Conservation (phyloP, 1,140 invertebrate genomes). For the Drosophila ogumai region DNA sequence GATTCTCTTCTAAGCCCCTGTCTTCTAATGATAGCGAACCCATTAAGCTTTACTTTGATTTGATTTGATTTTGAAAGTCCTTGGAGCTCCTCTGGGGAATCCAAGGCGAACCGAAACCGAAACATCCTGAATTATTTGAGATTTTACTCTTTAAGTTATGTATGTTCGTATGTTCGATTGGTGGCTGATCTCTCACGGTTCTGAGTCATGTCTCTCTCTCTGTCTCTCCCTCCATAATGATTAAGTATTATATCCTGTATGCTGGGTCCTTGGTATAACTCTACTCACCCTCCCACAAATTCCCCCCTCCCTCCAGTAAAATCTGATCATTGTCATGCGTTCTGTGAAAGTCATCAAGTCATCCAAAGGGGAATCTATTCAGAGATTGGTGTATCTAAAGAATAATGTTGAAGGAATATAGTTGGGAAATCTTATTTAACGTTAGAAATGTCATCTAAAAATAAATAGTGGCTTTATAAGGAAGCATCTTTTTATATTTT, state of each 20-base stretch:
- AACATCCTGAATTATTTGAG: constrained; percentile 18
- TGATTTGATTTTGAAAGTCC: constrained; percentile 7
- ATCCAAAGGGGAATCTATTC: background rate
- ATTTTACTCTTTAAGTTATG: constrained; percentile 30
- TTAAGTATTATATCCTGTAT: constrained; percentile 24
- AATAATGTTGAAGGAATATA: background rate
- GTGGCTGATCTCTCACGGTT: constrained; percentile 47
- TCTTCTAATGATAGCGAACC: constrained; percentile 7
- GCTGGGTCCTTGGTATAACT: constrained; percentile 48
- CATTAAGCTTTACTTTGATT: constrained; percentile 13
- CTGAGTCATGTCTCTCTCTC: constrained; percentile 13
- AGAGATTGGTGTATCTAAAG: background rate
- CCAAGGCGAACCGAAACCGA: constrained; percentile 13
- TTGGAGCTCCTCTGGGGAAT: background rate
- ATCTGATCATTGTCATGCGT: constrained; percentile 19
- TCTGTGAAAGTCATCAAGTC: constrained; percentile 13
- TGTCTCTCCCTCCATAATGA: constrained; percentile 5
- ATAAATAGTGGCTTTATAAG: background rate
- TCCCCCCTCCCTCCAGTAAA: background rate
- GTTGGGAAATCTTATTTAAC: background rate
- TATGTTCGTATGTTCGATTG: constrained; percentile 24
- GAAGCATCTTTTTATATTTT: no score
- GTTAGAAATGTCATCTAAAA: background rate
- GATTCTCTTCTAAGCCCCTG: background rate
- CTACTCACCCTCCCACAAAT: constrained; percentile 5